These are phyloP conservation scores for Cephus spinipes DNA, from an alignment of 2,888 invertebrate species.

Conservation along the genomic window DNA sequence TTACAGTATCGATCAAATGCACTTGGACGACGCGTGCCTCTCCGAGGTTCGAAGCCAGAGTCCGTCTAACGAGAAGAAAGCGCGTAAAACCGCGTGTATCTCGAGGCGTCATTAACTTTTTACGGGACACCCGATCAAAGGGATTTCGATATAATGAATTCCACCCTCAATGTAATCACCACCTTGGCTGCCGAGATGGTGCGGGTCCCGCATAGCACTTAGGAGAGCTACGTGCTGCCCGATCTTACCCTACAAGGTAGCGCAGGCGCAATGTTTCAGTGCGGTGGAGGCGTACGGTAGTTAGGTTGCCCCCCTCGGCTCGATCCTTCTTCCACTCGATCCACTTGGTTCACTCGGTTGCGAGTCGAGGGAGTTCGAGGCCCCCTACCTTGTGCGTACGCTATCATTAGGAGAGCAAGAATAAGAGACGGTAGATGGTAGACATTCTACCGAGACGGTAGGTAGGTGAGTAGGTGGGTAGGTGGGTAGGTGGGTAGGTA, in stretches of 20 bases:
- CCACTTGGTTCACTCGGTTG: background rate
- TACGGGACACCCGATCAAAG: slow-evolving; percentile 30
- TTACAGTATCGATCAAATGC: too few species aligned
- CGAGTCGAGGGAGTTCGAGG: background rate
- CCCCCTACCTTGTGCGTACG: slow-evolving; percentile 39
- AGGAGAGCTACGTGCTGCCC: slow-evolving; percentile 41
- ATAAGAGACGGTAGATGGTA: slow-evolving; percentile 45
- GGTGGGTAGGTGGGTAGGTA: background rate
- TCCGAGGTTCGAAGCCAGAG: too few species aligned
- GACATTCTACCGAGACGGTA: too few species aligned
- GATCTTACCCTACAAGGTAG: slow-evolving; percentile 57
- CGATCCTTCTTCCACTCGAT: background rate
- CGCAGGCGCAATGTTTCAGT: slow-evolving; percentile 48
- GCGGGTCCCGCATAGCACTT: slow-evolving; percentile 29
- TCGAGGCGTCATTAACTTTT: slow-evolving; percentile 3
- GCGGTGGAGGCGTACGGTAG: slow-evolving; percentile 50
- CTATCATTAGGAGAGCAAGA: slow-evolving; percentile 61
- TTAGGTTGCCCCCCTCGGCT: slow-evolving; percentile 27
- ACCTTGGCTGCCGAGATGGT: slow-evolving; percentile 33
- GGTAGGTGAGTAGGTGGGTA: too few species aligned
- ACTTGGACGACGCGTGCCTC: too few species aligned
- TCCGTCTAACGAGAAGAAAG: too few species aligned
- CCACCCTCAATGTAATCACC: slow-evolving; percentile 62
- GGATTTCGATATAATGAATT: slow-evolving; percentile 59
- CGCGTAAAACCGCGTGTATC: background rate